phyloP scores from a whole-genome alignment of 2,113 vertebrate genomes.

The Grallaria varia region DNA sequence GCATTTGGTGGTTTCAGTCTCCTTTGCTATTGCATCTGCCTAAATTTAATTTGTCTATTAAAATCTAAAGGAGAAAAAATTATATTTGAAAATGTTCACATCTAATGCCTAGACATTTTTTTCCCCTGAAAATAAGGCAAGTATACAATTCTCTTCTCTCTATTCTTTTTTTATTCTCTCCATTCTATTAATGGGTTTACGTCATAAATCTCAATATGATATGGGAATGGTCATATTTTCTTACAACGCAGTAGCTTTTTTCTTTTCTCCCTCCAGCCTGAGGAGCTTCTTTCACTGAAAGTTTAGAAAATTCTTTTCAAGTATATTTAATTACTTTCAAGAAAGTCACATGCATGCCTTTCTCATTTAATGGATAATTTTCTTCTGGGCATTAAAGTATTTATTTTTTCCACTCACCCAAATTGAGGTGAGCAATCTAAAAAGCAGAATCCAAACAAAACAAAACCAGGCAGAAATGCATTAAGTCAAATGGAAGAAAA shows the following conservation, averaged over 20 bases:
- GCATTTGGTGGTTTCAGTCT: background rate
- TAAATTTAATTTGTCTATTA: background rate
- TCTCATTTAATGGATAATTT: background rate
- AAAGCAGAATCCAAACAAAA: background rate
- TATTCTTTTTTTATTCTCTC: background rate
- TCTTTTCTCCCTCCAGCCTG: background rate
- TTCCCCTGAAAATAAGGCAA: background rate
- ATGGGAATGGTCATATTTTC: background rate
- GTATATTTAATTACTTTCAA: background rate
- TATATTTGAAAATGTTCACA: background rate
- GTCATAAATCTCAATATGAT: background rate
- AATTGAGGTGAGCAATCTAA: background rate
- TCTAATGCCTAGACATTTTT: background rate
- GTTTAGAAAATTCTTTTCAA: background rate
- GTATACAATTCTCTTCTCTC: background rate
- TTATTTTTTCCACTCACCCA: background rate
- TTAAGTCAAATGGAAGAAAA: background rate
- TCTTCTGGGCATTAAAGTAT: background rate
- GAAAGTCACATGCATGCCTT: fast-evolving
- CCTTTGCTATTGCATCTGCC: background rate
- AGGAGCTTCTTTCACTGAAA: background rate
- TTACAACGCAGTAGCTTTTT: background rate
- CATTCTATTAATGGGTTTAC: background rate
- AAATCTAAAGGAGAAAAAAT: background rate
- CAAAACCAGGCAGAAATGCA: background rate